phyloP scores from a whole-genome alignment of 2,888 invertebrate genomes.

The Dicyrtoma fusca region DNA sequence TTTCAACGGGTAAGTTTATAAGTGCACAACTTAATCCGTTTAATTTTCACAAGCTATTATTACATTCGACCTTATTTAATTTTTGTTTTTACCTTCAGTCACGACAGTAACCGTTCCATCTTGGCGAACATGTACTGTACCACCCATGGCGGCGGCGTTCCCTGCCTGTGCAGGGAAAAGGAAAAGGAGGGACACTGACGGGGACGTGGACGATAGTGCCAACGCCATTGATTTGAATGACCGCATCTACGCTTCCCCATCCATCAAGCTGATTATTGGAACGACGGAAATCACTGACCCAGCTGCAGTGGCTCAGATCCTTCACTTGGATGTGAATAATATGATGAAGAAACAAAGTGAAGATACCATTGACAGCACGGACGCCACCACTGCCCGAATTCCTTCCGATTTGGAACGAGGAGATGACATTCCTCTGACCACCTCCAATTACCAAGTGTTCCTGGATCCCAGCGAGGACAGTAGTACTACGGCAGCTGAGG shows the following conservation, averaged over 20 bases:
- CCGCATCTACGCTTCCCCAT: slow-evolving; percentile 31
- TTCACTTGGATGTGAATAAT: background rate
- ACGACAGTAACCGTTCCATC: slow-evolving; percentile 43
- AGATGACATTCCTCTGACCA: slow-evolving; percentile 5
- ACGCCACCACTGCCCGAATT: too few relatives aligned
- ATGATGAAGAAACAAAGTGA: too few relatives aligned
- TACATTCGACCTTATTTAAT: background rate
- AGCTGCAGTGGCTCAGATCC: slow-evolving; percentile 34
- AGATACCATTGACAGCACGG: too few relatives aligned
- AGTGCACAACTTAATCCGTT: background rate
- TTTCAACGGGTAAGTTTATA: slow-evolving; percentile 44
- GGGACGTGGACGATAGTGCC: background rate
- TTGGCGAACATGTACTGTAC: slow-evolving; percentile 43
- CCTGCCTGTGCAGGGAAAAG: slow-evolving; percentile 45
- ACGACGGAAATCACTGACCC: slow-evolving; percentile 42
- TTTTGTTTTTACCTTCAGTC: slow-evolving; percentile 24
- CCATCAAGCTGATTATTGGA: slow-evolving; percentile 39
- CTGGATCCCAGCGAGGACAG: background rate
- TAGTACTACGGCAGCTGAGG: slow-evolving; percentile 40
- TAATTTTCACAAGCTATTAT: background rate
- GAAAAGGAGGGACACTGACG: slow-evolving; percentile 3
- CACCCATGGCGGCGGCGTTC: slow-evolving; percentile 11
- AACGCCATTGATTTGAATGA: slow-evolving; percentile 7
- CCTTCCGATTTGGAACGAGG: background rate
- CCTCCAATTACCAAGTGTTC: background rate